Base-by-base conservation (phyloP, 2,888 invertebrate genomes). In the Spodoptera littoralis region DNA sequence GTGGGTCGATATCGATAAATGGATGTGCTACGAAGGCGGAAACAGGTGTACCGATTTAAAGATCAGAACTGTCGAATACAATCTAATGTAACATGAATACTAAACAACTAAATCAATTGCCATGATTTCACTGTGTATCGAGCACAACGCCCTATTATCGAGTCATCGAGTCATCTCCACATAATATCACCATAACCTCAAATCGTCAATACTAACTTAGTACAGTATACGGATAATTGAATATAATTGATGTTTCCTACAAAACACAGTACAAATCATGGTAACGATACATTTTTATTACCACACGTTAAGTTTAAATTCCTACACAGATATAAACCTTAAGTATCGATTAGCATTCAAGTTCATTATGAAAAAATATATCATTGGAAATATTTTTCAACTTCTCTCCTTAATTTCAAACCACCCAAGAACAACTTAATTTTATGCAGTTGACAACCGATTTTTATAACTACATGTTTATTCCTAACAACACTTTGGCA, bases 401-500 rank as follows among this genome's bases (percentile, higher is more conserved):
- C 92, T 91, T 92, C 86, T 91, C 90, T 91, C 87, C 92, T 91
- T 92, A 91, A 91, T 88, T 87, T 90, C 92, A 87, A 92, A 92
- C 92, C 92, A 89, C 90, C 87, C 92, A 91, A 93, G 94, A 93
- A 93, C 92, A 94, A 93, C 92, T 93, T 92, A 93, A 90, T 93
- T 36, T 36, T 92, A 92, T 92, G 94, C 89, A 92, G 90, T 92
- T 88, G 94, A 94, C 94, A 94, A 94, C 92, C 94, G 90, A 92
- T 92, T 90, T 89, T 91, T 91, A 92, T 88, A 93, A 91, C 93
- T 94, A 93, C 91, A 90, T 84, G 90, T 91, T 90, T 88, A 94
- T 90, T 87, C 89, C 92, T 94, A 94, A 94, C 89, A 94, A 94
- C 94, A 94, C 90, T 95, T 95, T 95, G 95, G 95, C 95, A 95